phyloP scores from a whole-genome alignment of 2,888 invertebrate genomes.

The Cephus spinipes region DNA sequence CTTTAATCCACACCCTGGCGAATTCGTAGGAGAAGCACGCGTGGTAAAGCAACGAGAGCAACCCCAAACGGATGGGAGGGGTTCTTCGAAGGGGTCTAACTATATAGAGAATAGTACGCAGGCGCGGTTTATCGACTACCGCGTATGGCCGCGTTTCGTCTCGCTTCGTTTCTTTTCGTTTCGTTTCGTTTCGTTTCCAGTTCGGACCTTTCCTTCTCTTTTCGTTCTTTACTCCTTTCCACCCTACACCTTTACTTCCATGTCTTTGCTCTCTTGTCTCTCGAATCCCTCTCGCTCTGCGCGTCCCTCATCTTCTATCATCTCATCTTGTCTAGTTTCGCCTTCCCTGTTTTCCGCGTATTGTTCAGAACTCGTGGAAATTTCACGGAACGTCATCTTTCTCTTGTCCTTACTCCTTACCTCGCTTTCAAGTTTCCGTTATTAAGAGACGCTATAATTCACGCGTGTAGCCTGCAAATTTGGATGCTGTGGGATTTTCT shows the following conservation, averaged over 20 bases:
- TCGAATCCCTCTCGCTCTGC: background rate
- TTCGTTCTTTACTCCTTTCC: constrained; percentile 13
- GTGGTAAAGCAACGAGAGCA: constrained; percentile 16
- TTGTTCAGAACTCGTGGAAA: background rate
- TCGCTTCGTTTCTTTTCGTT: constrained; percentile 35
- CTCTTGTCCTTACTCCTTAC: background rate
- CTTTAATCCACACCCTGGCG: constrained; percentile 48
- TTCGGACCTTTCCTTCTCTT: constrained; percentile 21
- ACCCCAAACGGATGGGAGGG: background rate
- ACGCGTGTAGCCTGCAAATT: background rate
- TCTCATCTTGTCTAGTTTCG: background rate
- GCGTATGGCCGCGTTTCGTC: constrained; percentile 46
- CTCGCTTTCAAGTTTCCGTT: background rate
- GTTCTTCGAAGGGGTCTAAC: background rate
- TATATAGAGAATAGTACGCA: background rate
- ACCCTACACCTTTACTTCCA: constrained; percentile 12
- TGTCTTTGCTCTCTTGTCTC: constrained; percentile 22
- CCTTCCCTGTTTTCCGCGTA: background rate
- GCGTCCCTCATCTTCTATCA: background rate
- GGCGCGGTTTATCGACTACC: constrained; percentile 55
- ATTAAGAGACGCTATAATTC: background rate
- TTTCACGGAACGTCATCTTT: background rate
- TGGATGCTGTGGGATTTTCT: background rate
- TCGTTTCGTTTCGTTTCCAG: constrained; percentile 28
- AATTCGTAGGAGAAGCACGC: constrained; percentile 39